These are phyloP conservation scores for Leucoraja erinaceus DNA, from an alignment of 2,113 vertebrate genomes.

Conservation along the genomic window DNA sequence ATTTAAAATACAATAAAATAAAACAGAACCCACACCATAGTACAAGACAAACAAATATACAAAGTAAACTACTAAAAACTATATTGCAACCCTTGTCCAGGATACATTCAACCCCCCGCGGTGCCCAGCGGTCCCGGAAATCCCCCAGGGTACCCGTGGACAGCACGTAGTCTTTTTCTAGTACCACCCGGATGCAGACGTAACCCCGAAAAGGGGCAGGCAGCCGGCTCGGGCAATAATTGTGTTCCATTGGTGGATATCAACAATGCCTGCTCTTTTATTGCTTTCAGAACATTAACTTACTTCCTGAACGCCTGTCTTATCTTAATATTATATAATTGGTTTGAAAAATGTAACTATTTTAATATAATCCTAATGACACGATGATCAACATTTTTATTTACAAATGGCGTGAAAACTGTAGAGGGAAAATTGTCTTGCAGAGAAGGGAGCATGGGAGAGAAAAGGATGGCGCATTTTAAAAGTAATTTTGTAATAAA, in stretches of 20 bases:
- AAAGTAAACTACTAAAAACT: too few relatives aligned
- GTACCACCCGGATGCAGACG: too few relatives aligned
- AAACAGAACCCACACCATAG: too few relatives aligned
- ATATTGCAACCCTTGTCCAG: too few relatives aligned
- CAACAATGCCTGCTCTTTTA: background rate
- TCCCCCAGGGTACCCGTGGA: too few relatives aligned
- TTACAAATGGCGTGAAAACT: background rate
- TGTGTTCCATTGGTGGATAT: background rate
- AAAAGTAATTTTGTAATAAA: slow-evolving; percentile 35
- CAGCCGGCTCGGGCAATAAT: background rate
- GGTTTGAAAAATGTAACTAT: background rate
- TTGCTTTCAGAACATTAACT: background rate
- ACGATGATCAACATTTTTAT: background rate
- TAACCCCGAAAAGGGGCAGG: too few relatives aligned
- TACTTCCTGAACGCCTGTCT: background rate
- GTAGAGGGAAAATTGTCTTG: background rate
- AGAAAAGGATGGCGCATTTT: background rate
- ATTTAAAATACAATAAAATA: too few relatives aligned
- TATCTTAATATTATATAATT: slow-evolving; percentile 4
- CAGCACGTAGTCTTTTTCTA: too few relatives aligned
- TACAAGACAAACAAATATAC: too few relatives aligned
- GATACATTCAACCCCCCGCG: too few relatives aligned
- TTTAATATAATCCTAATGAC: background rate
- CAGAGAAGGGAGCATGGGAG: background rate
- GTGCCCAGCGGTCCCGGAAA: too few relatives aligned